Base-by-base conservation (phyloP, 2,113 vertebrate species). In the Calcarius ornatus region DNA sequence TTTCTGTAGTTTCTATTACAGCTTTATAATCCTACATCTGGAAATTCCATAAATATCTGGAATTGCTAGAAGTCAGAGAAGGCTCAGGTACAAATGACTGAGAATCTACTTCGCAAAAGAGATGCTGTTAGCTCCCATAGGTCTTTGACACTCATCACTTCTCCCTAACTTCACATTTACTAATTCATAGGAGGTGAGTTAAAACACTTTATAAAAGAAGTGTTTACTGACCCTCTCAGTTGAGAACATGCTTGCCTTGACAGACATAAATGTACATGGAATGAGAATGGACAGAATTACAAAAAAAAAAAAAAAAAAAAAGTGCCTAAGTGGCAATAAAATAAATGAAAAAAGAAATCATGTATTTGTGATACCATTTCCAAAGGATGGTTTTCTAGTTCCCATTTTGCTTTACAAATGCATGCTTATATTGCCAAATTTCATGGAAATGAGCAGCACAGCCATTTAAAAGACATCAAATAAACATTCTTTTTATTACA, bases 381-480 rank as follows among this genome's bases (percentile, higher is more conserved):
- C 70, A 95, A 81, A 68, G 69, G 76, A 95, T 77, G 50, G 65
- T 69, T 90, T 94, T 95, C 75, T 92, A 88, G 65, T 63, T 89
- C 90, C 66, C 86, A 93, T 96, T 97, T 86, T 88, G 65, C 81
- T 95, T 95, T 96, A 97, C 82, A 93, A 97, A 96, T 87, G 82
- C 57, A 86, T 80, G 94, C 48, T 95, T 96, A 93, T 82, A 77
- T 95, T 96, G 92, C 86, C 77, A 96, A 92, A 97, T 97, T 96
- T 95, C 92, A 93, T 72, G 83, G 91, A 97, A 97, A 97, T 94
- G 89, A 97, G 92, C 93, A 95, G 80, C 90, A 97, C 21, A 90
- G 70, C 48, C 91, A 97, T 96, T 97, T 95, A 97, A 97, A 97
- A 97, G 92, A 94, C 95, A 97, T 94, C 95, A 97, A 97, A 93